phyloP scores from a whole-genome alignment of 2,797 vertebrate genomes.

The Mallotus villosus region DNA sequence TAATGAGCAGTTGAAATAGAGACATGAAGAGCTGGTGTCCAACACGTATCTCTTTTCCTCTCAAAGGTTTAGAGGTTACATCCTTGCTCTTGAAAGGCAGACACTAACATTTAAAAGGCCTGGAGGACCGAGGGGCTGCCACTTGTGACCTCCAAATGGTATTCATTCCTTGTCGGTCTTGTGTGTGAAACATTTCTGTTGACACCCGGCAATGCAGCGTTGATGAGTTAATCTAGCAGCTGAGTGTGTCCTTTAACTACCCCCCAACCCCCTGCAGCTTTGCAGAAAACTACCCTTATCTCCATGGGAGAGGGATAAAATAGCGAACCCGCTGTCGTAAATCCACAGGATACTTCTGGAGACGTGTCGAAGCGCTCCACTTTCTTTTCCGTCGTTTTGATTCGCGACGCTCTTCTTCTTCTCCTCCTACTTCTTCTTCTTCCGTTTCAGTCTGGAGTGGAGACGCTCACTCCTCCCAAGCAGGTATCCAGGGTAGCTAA shows the following conservation, averaged over 20 bases:
- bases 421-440: conserved; percentile 1
- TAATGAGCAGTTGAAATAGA: conserved; percentile 49
- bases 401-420: conserved; percentile 12
- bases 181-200: conserved; percentile 84
- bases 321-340: conserved; percentile 53
- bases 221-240: conserved; percentile 88
- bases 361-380: conserved; percentile 35
- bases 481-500: conserved; percentile 48
- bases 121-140: conserved; percentile 66
- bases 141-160: conserved; percentile 81
- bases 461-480: conserved; percentile 27
- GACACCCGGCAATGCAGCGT: conserved; percentile 82
- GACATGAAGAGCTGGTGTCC: conserved; percentile 49
- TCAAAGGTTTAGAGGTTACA: conserved; percentile 70
- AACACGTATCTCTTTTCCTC: conserved; percentile 57
- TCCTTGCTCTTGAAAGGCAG: conserved; percentile 75
- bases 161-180: conserved; percentile 80
- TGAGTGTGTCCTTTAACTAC: conserved; percentile 77
- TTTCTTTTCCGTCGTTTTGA: conserved; percentile 30
- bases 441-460: conserved; percentile 24
- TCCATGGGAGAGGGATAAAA: conserved; percentile 54
- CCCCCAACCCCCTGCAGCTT: conserved; percentile 62
- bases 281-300: conserved; percentile 61
- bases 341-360: conserved; percentile 53
- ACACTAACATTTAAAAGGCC: conserved; percentile 81